phyloP scores from a whole-genome alignment of 2,113 vertebrate species.

The Kryptolebias marmoratus region DNA sequence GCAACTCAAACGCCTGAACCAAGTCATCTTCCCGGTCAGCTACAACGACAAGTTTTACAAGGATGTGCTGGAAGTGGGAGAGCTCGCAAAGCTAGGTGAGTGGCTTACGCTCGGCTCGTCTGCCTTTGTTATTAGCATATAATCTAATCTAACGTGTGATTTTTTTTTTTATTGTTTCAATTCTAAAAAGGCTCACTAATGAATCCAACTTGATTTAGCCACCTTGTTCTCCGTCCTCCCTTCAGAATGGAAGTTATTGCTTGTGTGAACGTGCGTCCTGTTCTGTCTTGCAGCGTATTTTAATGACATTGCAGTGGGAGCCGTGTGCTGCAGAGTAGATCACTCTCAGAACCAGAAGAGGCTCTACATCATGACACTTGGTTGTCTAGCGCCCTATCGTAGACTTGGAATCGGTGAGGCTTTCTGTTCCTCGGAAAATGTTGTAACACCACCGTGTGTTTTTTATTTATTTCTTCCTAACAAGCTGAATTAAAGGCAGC shows the following conservation, averaged over 20 bases:
- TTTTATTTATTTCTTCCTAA: neutral
- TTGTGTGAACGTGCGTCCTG: neutral
- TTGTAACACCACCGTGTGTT: neutral
- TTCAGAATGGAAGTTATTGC: neutral
- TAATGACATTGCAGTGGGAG: constrained; percentile 98
- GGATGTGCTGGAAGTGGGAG: constrained; percentile 98
- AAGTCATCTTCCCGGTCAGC: constrained; percentile 99
- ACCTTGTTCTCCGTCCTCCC: neutral
- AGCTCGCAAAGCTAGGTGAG: constrained; percentile 97
- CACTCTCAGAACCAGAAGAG: constrained; percentile 99
- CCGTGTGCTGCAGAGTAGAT: constrained; percentile 98
- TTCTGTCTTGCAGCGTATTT: constrained; percentile 89
- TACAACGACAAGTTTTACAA: constrained; percentile 99
- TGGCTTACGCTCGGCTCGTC: neutral
- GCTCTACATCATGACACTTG: constrained; percentile 99
- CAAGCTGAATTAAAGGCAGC: too few relatives aligned
- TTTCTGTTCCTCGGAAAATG: neutral
- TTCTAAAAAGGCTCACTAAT: neutral
- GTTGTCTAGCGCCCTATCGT: constrained; percentile 97
- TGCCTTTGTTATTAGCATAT: too few relatives aligned
- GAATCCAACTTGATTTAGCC: neutral
- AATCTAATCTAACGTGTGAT: neutral
- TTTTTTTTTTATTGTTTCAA: too few relatives aligned
- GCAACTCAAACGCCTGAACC: constrained; percentile 98
- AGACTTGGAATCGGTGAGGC: constrained; percentile 97